Base-by-base conservation (phyloP, 53 echinoderm and acorn worm genomes). In the Apostichopus leukothele region DNA sequence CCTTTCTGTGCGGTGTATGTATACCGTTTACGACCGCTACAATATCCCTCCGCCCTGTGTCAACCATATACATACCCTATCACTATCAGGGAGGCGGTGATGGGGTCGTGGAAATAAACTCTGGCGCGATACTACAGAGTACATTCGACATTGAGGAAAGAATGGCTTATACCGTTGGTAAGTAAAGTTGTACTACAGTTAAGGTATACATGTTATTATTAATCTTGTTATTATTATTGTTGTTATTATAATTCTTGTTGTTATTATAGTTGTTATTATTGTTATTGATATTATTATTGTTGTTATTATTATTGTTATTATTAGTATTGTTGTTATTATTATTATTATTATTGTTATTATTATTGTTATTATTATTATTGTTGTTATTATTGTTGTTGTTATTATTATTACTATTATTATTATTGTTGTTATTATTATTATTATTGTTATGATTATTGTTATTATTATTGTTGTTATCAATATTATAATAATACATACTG, bases 21-120 rank as follows among this genome's bases (percentile, higher is more conserved):
- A 19, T 19, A 71, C 71, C 88, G 75, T 59, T 87, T 16, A 12
- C 57, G 4, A 11, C 53, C 3, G 75, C 74, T 18, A 74, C 74
- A 16, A 73, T 87, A 87, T 74, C 88, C 19, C 88, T 87, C 55
- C 88, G 88, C 59, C 79, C 91, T 0, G 60, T 91, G 27, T 91
- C 91, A 10, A 79, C 80, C 21, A 76, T 91, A 9, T 91, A 91
- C 60, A 86, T 91, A 60, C 91, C 91, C 5, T 87, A 87, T 50
- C 60, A 53, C 19, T 91, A 91, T 68, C 76, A 91, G 60, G 74
- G 59, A 52, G 74, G 71, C 2, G 89, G 87, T 26, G 78, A 61
- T 75, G 77, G 77, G 14, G 76, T 63, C 23, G 55, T 87, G 61
- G 88, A 61, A 78, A 39, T 87, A 9, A 78, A 76, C 9, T 77